Base-by-base conservation (phyloP, 2,113 vertebrate genomes). In the Microcebus ravelobensis region DNA sequence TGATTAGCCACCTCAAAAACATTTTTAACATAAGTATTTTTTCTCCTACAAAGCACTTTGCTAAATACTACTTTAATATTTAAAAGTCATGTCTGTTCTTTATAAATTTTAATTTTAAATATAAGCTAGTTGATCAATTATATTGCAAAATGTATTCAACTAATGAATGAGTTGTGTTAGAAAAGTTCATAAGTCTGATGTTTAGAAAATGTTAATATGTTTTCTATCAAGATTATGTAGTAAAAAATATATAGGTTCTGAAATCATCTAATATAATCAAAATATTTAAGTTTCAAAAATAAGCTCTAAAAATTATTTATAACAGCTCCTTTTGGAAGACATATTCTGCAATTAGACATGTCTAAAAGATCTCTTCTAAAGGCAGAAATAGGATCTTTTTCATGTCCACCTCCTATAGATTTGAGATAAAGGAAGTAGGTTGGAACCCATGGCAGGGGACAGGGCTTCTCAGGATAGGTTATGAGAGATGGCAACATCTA, bases 401-500 rank as follows among this genome's bases (percentile, higher is more conserved):
- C 45, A 71, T 52, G 42, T 20, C 12, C 3, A 29, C 48, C 10
- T 79, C 70, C 15, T 21, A 31, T 14, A 20, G 13, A n/a, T 5
- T 25, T 8, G 29, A 55, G 29, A 42, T 63, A 15, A 70, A 12
- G 0, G 25, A 1, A 81, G 27, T 25, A 61, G 31, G 0, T 74
- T 87, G 8, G 4, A 88, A 82, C 65, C 7, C 20, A 13, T 4
- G 73, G 45, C 21, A 13, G 39, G 48, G 2, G 18, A 3, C 0
- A 23, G 29, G 6, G 11, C 9, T 81, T 73, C 21, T n/a, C 29
- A 63, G 4, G 45, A 73, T 29, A 70, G 15, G 2, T 31, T 74
- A 48, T 25, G 31, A 0, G 31, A 74, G 50, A 23, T 2, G 27
- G 12, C 31, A 73, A 61, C 3, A 11, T 4, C 36, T 0, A 1